A percentile compares a stretch with the other conserved stretches of the same genome.
Conservation (phyloP, 2,888 invertebrate genomes). For the Mythimna loreyi region DNA sequence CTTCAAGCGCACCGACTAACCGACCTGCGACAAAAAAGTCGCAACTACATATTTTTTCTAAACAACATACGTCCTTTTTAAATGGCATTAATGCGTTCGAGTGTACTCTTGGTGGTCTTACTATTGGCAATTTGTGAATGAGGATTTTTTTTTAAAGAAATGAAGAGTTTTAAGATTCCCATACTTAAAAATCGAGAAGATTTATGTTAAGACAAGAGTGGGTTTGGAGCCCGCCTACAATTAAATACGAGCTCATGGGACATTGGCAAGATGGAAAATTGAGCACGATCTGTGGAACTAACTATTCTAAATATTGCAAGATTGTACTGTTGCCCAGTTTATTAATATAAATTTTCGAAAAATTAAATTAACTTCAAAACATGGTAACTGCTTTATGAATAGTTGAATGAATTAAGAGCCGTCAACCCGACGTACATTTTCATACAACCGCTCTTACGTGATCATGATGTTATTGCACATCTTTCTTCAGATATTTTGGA, state of each 20-base stretch:
- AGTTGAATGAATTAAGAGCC: too few species aligned
- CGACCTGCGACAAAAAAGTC: conserved; percentile 28
- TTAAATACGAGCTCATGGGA: background rate
- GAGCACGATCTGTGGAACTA: background rate
- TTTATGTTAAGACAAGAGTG: conserved; percentile 40
- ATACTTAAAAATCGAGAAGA: conserved; percentile 32
- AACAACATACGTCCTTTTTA: conserved; percentile 18
- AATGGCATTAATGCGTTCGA: conserved; percentile 61
- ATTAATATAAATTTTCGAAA: too few species aligned
- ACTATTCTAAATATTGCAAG: too few species aligned
- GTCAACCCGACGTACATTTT: too few species aligned
- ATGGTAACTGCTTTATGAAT: too few species aligned
- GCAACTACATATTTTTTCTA: conserved; percentile 34
- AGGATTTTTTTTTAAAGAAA: conserved; percentile 16
- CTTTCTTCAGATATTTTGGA: too few species aligned
- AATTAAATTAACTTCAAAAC: too few species aligned
- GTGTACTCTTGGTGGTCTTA: conserved; percentile 68
- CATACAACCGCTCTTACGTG: too few species aligned
- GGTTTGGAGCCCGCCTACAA: background rate
- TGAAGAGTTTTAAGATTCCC: conserved; percentile 1
- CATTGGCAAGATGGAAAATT: background rate
- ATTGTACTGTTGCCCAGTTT: too few species aligned
- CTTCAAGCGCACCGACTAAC: conserved; percentile 64
- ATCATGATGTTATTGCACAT: too few species aligned
- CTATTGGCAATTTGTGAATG: conserved; percentile 50